phyloP scores from a whole-genome alignment of 2,888 invertebrate genomes.

The Lycophotia porphyrea region DNA sequence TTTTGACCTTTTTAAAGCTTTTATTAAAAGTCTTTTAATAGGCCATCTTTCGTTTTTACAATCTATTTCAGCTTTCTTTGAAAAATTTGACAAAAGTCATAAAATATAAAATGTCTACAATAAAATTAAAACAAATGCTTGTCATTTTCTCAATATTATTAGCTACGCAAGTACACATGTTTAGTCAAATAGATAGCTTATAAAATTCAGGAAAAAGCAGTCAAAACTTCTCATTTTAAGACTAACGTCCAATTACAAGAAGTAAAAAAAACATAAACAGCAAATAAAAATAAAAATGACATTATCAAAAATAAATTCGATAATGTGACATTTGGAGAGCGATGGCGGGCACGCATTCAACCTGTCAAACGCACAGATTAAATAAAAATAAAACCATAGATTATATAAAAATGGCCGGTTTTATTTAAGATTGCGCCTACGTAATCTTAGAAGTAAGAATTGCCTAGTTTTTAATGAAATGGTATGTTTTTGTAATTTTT shows the following conservation, averaged over 20 bases:
- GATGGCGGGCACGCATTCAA: slow-evolving; percentile 62
- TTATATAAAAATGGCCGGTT: slow-evolving; percentile 39
- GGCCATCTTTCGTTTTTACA: not conserved
- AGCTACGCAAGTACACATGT: slow-evolving; percentile 18
- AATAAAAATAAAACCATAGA: slow-evolving; percentile 61
- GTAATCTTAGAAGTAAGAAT: slow-evolving; percentile 46
- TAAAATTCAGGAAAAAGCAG: slow-evolving; percentile 56
- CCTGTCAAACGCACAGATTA: slow-evolving; percentile 66
- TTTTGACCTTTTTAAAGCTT: not conserved
- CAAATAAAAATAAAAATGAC: slow-evolving; percentile 57
- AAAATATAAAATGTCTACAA: not conserved
- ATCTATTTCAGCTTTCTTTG: not conserved
- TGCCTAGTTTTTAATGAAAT: slow-evolving; percentile 48
- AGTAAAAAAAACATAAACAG: slow-evolving; percentile 53
- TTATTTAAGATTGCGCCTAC: slow-evolving; percentile 60
- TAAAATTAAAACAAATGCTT: slow-evolving; percentile 26
- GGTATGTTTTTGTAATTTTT: slow-evolving; percentile 55
- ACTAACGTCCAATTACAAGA: slow-evolving; percentile 41
- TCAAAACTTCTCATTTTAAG: slow-evolving; percentile 57
- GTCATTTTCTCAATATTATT: slow-evolving; percentile 22
- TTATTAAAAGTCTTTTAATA: not conserved
- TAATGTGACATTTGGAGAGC: slow-evolving; percentile 65
- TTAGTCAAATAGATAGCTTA: slow-evolving; percentile 30
- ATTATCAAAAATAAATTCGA: slow-evolving; percentile 58
- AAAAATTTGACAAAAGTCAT: not conserved